phyloP scores from a whole-genome alignment of 1,140 invertebrate genomes.

The Drosophila simulans region DNA sequence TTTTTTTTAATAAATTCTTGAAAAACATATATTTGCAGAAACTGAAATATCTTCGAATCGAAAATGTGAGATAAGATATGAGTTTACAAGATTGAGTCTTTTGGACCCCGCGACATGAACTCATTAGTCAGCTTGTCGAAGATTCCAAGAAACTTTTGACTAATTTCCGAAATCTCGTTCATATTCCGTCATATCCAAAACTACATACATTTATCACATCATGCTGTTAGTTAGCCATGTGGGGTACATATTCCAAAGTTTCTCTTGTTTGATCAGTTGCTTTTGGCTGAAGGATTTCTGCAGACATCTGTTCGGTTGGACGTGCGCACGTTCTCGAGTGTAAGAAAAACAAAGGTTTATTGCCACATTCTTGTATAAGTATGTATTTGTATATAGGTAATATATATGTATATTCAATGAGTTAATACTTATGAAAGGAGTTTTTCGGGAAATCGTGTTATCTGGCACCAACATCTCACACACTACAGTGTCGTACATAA shows the following conservation, averaged over 20 bases:
- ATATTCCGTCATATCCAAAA: not conserved
- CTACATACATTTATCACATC: not conserved
- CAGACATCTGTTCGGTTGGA: too few species aligned
- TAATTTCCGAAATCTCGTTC: not conserved
- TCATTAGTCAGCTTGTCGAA: not conserved
- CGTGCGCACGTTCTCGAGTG: not conserved
- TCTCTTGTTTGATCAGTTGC: slow-evolving; percentile 18
- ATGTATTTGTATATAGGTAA: slow-evolving; percentile 60
- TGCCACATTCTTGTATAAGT: slow-evolving; percentile 58
- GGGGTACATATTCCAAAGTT: slow-evolving; percentile 6
- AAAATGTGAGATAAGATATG: slow-evolving; percentile 8
- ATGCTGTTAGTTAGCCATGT: not conserved
- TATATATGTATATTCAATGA: slow-evolving; percentile 69
- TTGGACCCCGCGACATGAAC: too few species aligned
- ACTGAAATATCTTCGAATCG: not conserved
- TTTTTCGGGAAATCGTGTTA: slow-evolving; percentile 62
- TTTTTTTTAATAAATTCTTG: slow-evolving; percentile 35
- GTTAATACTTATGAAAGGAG: slow-evolving; percentile 74
- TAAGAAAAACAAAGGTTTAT: slow-evolving; percentile 50
- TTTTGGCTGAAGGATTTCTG: not conserved
- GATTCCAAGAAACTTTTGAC: not conserved
- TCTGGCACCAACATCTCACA: slow-evolving; percentile 31
- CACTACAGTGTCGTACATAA: slow-evolving; percentile 57
- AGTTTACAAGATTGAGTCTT: not conserved
- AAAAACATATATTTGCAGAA: not conserved